Percentiles rank a stretch among this genome's conserved stretches.
These are phyloP conservation scores for Tringa solitaria DNA, from an alignment of 2,113 vertebrate species.

Conservation along the genomic window DNA sequence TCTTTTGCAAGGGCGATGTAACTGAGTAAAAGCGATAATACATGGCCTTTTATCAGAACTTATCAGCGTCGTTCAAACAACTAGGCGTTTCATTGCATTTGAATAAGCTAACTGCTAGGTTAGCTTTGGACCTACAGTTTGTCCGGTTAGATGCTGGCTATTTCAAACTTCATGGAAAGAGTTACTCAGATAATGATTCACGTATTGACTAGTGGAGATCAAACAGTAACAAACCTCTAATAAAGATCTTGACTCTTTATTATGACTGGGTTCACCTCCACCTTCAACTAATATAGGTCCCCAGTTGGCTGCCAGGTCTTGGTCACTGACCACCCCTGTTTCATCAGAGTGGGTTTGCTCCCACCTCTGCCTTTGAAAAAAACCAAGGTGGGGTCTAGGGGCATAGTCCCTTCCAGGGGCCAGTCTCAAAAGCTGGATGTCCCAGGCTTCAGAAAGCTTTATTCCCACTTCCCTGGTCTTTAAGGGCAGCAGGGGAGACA, in stretches of 20 bases:
- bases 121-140: neutral
- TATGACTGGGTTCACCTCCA: neutral
- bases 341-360: neutral
- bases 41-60: conserved; percentile 36
- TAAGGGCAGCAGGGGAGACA: neutral
- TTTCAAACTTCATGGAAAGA: neutral
- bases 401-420: neutral
- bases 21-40: conserved; percentile 3
- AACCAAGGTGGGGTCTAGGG: fast-evolving
- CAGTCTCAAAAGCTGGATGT: neutral
- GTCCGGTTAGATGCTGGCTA: neutral
- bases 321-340: fast-evolving
- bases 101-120: neutral
- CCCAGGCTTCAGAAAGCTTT: neutral
- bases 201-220: neutral
- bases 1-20: neutral
- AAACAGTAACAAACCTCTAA: neutral
- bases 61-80: conserved; percentile 7
- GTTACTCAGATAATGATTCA: neutral
- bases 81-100: neutral
- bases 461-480: neutral
- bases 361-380: neutral
- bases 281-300: neutral
- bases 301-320: neutral
- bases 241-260: neutral